Conservation (phyloP, 2,888 invertebrate genomes). For the Hylaea fasciaria region DNA sequence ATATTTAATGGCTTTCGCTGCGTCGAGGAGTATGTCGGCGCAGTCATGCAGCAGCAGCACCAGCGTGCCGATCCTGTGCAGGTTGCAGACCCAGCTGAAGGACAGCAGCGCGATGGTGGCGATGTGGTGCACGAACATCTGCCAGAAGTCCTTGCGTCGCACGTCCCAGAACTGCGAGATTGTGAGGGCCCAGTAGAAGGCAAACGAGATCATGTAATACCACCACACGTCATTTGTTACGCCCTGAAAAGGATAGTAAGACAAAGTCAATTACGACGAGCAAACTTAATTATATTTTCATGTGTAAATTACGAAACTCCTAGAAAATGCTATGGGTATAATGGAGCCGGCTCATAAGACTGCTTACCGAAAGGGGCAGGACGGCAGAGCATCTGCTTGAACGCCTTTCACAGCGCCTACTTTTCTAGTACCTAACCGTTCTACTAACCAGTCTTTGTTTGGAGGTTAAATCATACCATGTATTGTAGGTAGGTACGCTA, state of each 20-base stretch:
- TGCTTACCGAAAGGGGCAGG: too few species aligned
- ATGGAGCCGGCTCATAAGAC: too few species aligned
- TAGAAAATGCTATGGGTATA: too few species aligned
- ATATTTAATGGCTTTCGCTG: conserved; percentile 97
- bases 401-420: too few species aligned
- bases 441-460: too few species aligned
- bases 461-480: too few species aligned
- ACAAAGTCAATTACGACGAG: not conserved
- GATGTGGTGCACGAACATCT: conserved; percentile 99
- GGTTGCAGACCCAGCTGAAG: conserved; percentile 97
- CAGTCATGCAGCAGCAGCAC: conserved; percentile 95
- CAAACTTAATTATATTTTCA: too few species aligned
- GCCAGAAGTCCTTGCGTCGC: conserved; percentile 97
- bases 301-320: too few species aligned
- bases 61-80: conserved; percentile 95
- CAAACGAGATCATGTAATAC: conserved; percentile 98
- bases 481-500: too few species aligned
- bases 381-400: too few species aligned
- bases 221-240: conserved; percentile 94
- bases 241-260: conserved; percentile 84
- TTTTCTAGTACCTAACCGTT: too few species aligned
- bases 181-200: conserved; percentile 98
- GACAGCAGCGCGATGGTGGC: conserved; percentile 95
- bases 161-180: conserved; percentile 97
- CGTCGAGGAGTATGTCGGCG: conserved; percentile 96